Base-by-base conservation (phyloP, 1,140 invertebrate species). In the Callitettix versicolor region DNA sequence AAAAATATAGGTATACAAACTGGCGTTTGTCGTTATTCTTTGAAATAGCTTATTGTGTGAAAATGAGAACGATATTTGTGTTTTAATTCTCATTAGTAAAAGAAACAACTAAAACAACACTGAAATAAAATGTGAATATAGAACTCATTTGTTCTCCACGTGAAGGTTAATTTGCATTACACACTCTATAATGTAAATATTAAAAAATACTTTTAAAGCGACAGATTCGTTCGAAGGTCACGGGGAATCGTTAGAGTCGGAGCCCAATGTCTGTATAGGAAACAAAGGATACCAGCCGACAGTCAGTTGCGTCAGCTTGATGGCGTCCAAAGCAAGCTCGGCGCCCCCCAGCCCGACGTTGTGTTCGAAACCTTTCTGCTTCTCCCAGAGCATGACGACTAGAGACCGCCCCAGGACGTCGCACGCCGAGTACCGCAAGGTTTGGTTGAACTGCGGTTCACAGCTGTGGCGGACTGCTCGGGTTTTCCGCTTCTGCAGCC, bases 401-500 rank as follows among this genome's bases (percentile, higher is more conserved):
- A 95, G 72, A 42, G 82, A 84, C 36, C 88, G 76, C 0, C 88
- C 89, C n/a, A 89, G 77, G 1, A 88, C 84, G 64, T 95, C 90
- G 64, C 84, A 84, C 43, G 79, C 87, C 70, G 73, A 72, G 69
- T 95, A 96, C 63, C 88, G 88, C 50, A 96, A 77, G 7, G 88
- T 93, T 68, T 93, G 88, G 38, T 84, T 80, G 69, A 86, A 96
- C 62, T 86, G 77, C 6, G 91, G 91, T 64, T 90, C 86, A 49
- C 78, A 79, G 21, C 80, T 82, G 60, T 86, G 85, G 21, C 85
- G 78, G 3, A 89, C 75, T 1, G 90, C 82, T 33, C 86, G 76
- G 0, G 91, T 95, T 68, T 95, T 96, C 58, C 89, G 84, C 67
- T 94, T 95, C 64, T 92, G 87, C 49, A 93, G 71, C 79, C 86